Base-by-base conservation (phyloP, 2,888 invertebrate genomes). In the Lydus trimaculatus region DNA sequence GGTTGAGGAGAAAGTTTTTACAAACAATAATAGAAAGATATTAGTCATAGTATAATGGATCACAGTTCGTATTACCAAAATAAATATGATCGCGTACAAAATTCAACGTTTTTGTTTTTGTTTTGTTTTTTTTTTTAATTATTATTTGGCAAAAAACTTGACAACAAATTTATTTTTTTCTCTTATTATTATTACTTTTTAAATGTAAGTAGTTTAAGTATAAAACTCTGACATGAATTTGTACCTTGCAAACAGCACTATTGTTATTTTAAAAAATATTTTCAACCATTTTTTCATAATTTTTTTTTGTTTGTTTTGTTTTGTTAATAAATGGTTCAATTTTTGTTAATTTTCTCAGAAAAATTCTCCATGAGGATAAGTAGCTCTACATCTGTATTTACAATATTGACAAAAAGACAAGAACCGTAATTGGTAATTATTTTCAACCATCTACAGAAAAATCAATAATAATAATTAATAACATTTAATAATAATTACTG, bases 221-320 rank as follows among this genome's bases (percentile, higher is more conserved):
- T 83, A 83, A 82, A 83, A 83, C 82, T 84, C 83, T 83, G 83
- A 84, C 84, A 82, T 82, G 82, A 84, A 84, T 84, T 84, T 85
- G 85, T 85, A 85, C 85, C 85, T 82, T 84, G 79, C 80, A 82
- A 84, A 85, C 84, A 85, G 84, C 84, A 81, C 83, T 84, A 84
- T 84, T 83, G 83, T 84, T 80, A 78, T 80, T 82, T 43, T 79
- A 79, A 80, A 82, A 81, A 80, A 81, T 79, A 80, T 78, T 79
- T 74, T 75, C 73, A 43, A 79, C 78, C 80, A 80, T 80, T 79
- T 76, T 43, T 17, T 43, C 11, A n/a, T n/a, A n/a, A n/a, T n/a
- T 28, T 28, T 28, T 4, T 3, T 28, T 3, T 28, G 4, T 28
- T 3, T 28, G 4, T 28, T 3, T 28, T 28, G 4, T 28, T n/a